phyloP scores from a whole-genome alignment of 2,797 vertebrate species.

The Rhinogobio ventralis region DNA sequence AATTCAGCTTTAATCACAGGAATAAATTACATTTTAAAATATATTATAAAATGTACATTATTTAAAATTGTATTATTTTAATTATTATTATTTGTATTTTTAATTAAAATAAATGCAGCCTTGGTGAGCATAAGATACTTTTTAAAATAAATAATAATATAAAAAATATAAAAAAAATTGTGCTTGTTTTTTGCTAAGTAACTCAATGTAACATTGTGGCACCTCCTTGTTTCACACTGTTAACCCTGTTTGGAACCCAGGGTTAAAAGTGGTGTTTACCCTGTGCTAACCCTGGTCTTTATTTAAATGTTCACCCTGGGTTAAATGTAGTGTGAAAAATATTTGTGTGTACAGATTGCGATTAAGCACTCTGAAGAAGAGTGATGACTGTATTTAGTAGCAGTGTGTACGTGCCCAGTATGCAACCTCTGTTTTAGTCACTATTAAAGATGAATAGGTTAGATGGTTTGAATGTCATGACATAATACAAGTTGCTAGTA shows the following conservation, averaged over 20 bases:
- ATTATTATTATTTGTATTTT: no score
- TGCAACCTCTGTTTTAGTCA: not conserved
- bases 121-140: not conserved
- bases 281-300: not conserved
- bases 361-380: not conserved
- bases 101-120: not conserved
- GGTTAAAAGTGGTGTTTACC: not conserved
- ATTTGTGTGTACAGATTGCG: not conserved
- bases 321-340: conserved; percentile 14
- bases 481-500: not conserved
- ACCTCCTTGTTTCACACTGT: not conserved
- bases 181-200: not conserved
- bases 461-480: not conserved
- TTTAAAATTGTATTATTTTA: not conserved
- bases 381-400: not conserved
- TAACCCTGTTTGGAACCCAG: not conserved
- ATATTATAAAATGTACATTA: not conserved
- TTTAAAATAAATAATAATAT: no score
- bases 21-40: not conserved
- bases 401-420: not conserved
- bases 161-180: no score
- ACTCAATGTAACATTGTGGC: not conserved
- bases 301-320: not conserved
- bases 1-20: not conserved
- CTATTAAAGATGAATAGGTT: not conserved